Evolutionary conservation across 2,797 vertebrate species (phyloP), one percentile per base, ranked within the genome.

Genomic region (Danio tinwini): DNA sequence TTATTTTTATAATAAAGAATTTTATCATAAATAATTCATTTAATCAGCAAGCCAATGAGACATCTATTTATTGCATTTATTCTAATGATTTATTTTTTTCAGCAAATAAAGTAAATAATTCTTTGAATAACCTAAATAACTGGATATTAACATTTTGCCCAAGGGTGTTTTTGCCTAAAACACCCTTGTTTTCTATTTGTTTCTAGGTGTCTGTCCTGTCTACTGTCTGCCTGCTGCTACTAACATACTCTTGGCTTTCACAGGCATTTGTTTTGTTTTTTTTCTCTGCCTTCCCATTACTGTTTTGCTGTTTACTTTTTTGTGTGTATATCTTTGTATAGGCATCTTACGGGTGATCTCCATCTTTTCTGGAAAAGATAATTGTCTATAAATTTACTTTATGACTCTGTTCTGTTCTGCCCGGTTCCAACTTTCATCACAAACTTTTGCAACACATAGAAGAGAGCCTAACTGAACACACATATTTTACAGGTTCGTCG

Each of bases 401-500:
- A 52, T n/a, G 6, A 52, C 10, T 70, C 1, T 29, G 29, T 29
- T 3, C 29, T 82, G 82, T 84, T 63, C 74, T 72, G 78, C 86
- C 1, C 6, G 6, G 7, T 39, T 19, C n/a, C 29, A 59, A n/a
- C 74, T 80, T 53, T 74, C 55, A n/a, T 83, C 6, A 52, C 64
- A 29, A 70, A 16, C 53, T 10, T 19, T 80, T 11, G 49, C 76
- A 67, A 39, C 49, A 17, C 50, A 37, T 59, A 76, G 17, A 59
- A 29, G 8, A 83, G 42, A 88, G 12, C 8, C 78, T 80, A 64
- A 87, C 76, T 47, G 76, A 73, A 77, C 86, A 85, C 29, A 80
- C 83, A 79, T 83, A n/a, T 70, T 87, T 84, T 83, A 81, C 90
- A 99, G 98, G 97, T 99, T 53, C 97, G 98, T 80, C 94, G 96